These are phyloP conservation scores for Pygathrix nemaeus DNA, from an alignment of 2,113 vertebrate genomes.

Conservation along the genomic window DNA sequence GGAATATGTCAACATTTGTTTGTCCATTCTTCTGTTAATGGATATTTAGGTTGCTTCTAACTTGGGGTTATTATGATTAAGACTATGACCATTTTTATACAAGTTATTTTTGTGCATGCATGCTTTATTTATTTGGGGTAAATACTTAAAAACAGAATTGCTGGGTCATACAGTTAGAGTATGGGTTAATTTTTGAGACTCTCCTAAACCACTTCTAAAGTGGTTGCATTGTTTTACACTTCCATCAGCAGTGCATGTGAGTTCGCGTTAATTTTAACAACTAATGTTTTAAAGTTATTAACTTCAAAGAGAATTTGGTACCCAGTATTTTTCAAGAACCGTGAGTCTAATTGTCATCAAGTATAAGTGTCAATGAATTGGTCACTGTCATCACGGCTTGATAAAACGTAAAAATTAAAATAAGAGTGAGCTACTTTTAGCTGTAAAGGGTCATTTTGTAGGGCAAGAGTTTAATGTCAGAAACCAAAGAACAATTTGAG, in stretches of 20 bases:
- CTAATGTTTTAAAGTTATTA: conserved; percentile 15
- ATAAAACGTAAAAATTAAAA: conserved; percentile 9
- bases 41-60: background rate
- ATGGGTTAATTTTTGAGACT: background rate
- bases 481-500: background rate
- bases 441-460: conserved; percentile 9
- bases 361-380: background rate
- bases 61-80: background rate
- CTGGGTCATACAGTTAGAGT: background rate
- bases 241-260: background rate
- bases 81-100: background rate
- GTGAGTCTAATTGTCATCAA: background rate
- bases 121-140: background rate
- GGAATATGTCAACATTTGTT: background rate
- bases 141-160: background rate
- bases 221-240: background rate
- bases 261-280: background rate
- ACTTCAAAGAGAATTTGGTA: conserved; percentile 1
- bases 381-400: background rate
- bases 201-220: background rate
- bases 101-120: background rate
- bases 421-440: conserved; percentile 21
- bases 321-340: background rate
- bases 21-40: background rate
- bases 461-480: conserved; percentile 45